Evolutionary conservation across 2,888 invertebrate genomes (phyloP).

Genomic region (Aporophyla nigra): DNA sequence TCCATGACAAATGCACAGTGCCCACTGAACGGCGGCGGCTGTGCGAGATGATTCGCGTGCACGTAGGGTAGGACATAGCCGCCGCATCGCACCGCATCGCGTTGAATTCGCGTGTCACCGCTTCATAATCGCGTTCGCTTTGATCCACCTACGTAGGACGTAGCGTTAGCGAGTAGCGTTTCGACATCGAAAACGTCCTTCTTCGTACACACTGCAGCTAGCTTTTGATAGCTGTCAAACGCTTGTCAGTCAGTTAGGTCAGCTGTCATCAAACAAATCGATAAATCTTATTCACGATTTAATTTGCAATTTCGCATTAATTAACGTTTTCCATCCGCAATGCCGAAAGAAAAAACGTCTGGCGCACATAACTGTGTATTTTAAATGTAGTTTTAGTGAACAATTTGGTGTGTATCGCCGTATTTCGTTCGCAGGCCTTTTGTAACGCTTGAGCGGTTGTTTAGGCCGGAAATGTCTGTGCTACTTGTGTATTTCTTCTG

Average conservation of each 20-base stretch:
- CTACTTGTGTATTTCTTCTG: constrained; percentile 71
- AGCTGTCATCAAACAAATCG: constrained; percentile 64
- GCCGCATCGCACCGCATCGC: no score
- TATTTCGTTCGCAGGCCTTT: constrained; percentile 55
- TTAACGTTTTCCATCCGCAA: constrained; percentile 52
- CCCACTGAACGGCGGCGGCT: no score
- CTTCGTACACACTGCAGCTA: constrained; percentile 18
- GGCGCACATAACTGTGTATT: constrained; percentile 28
- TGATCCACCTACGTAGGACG: no score
- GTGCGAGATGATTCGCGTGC: no score
- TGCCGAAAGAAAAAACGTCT: constrained; percentile 35
- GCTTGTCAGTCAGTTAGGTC: constrained; percentile 29
- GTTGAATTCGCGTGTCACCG: no score
- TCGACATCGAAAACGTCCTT: constrained; percentile 14
- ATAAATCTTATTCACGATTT: constrained; percentile 54
- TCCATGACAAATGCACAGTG: no score
- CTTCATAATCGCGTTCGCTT: no score
- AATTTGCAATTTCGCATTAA: constrained; percentile 46
- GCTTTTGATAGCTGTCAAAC: constrained; percentile 54
- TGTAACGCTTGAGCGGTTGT: constrained; percentile 83
- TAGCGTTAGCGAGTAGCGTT: neutral
- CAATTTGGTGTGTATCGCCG: constrained; percentile 18
- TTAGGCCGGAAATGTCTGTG: constrained; percentile 79
- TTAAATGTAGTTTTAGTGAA: constrained; percentile 52
- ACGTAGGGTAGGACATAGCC: no score